Percentiles rank a stretch among this genome's conserved stretches.
These are phyloP conservation scores for Drosophila koepferae DNA, from an alignment of 2,888 invertebrate genomes.

Conservation along the genomic window DNA sequence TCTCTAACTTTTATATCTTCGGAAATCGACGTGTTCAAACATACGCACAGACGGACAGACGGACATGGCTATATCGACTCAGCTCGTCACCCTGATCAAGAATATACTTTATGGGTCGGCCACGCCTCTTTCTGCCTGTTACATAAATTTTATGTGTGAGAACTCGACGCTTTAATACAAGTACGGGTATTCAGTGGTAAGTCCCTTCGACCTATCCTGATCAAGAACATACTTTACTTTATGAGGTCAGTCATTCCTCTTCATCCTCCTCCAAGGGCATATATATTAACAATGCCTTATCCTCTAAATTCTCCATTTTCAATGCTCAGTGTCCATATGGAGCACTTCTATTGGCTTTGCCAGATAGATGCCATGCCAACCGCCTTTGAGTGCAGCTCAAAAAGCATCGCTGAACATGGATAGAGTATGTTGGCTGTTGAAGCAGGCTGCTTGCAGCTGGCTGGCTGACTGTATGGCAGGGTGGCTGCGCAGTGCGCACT, in stretches of 20 bases:
- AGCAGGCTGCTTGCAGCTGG: slow-evolving; percentile 6
- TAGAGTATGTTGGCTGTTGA: slow-evolving; percentile 5
- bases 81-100: no score
- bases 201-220: no score
- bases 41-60: no score
- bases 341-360: background rate
- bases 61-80: no score
- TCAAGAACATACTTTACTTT: background rate
- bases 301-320: background rate
- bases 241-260: background rate
- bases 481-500: slow-evolving; percentile 43
- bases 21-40: no score
- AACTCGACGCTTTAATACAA: no score
- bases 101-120: no score
- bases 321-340: background rate
- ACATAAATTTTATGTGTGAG: no score
- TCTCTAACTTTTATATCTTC: no score
- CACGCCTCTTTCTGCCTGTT: no score
- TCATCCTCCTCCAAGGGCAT: background rate
- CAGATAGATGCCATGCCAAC: background rate
- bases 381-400: slow-evolving; percentile 30
- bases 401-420: slow-evolving; percentile 42
- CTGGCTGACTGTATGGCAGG: slow-evolving; percentile 13
- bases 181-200: no score
- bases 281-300: background rate